Evolutionary conservation across 2,888 invertebrate genomes (phyloP).

Genomic region (Leptinotarsa tumamoca): DNA sequence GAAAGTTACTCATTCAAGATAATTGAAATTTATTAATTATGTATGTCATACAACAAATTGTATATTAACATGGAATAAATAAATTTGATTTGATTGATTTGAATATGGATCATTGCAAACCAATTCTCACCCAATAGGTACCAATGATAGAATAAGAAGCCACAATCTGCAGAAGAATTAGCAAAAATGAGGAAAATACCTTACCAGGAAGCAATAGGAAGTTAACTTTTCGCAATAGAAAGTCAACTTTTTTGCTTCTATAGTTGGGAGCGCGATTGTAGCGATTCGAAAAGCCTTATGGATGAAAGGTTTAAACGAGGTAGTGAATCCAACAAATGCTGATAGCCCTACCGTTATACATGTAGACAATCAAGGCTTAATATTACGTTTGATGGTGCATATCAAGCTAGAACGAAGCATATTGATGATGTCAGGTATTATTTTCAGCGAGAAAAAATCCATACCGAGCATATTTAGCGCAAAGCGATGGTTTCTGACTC

Average conservation of each 20-base stretch:
- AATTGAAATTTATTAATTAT: too few species aligned
- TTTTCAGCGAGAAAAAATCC: neutral
- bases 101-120: neutral
- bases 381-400: neutral
- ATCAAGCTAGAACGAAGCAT: constrained; percentile 1
- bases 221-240: neutral
- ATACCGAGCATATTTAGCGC: neutral
- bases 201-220: neutral
- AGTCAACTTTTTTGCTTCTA: neutral
- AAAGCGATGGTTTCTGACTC: too few species aligned
- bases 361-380: neutral
- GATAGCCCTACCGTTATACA: neutral
- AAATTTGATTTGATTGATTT: too few species aligned
- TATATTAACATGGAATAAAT: too few species aligned
- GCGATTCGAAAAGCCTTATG: neutral
- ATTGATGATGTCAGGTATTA: neutral
- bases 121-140: neutral
- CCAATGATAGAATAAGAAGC: neutral
- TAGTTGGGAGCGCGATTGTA: neutral
- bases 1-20: too few species aligned
- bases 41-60: too few species aligned
- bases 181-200: neutral
- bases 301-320: neutral
- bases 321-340: neutral
- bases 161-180: neutral